These are phyloP conservation scores for Argyrosomus japonicus DNA, from an alignment of 2,113 vertebrate genomes.

Conservation along the genomic window DNA sequence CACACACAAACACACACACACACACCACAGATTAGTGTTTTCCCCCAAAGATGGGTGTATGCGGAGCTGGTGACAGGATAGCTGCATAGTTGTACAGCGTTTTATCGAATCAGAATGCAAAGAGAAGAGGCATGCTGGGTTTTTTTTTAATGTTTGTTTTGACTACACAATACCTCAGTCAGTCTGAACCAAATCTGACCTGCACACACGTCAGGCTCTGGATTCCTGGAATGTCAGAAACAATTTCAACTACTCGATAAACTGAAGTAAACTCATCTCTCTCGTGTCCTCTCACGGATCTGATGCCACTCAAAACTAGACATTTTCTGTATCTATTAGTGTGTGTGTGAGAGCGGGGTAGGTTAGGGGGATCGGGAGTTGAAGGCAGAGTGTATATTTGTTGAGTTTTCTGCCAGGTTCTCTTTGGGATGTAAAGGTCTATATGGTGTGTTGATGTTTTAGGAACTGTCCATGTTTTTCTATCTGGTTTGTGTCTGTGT, in stretches of 20 bases:
- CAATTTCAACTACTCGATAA: constrained; percentile 39
- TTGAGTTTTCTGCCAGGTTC: constrained; percentile 44
- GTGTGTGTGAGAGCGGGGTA: background rate
- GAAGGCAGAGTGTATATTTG: constrained; percentile 54
- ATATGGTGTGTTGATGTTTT: constrained; percentile 63
- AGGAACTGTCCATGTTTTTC: constrained; percentile 62
- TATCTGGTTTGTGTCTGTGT: constrained; percentile 61
- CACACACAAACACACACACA: no score
- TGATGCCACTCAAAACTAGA: constrained; percentile 63
- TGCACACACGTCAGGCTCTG: constrained; percentile 39
- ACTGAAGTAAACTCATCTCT: constrained; percentile 45
- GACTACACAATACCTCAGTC: constrained; percentile 70
- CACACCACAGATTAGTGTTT: background rate
- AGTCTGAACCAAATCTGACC: constrained; percentile 62
- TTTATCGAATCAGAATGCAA: constrained; percentile 18
- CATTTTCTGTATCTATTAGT: constrained; percentile 43
- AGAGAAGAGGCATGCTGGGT: constrained; percentile 36
- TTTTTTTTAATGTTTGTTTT: constrained; percentile 23
- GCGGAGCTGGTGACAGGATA: background rate
- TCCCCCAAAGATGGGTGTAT: constrained; percentile 2
- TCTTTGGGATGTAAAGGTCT: constrained; percentile 68
- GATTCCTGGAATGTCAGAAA: constrained; percentile 63
- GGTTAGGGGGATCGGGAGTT: constrained; percentile 1
- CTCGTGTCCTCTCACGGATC: constrained; percentile 43
- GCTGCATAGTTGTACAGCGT: background rate